phyloP scores from a whole-genome alignment of 2,113 vertebrate species.

The Tragelaphus strepsiceros region DNA sequence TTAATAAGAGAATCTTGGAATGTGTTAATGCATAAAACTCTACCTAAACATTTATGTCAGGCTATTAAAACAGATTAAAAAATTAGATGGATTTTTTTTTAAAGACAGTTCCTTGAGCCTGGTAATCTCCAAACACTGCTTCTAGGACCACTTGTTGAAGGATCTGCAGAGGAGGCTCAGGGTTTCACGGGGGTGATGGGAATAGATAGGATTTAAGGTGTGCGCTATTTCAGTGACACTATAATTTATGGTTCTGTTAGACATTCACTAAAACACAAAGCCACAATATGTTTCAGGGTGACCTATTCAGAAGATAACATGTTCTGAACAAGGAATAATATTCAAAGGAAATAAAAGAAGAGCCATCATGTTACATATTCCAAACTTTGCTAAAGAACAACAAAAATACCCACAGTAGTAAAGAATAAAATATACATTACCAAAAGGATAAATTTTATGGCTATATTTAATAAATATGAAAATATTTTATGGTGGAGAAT shows the following conservation, averaged over 20 bases:
- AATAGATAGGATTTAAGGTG: not conserved
- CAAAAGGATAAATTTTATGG: not conserved
- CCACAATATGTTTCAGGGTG: not conserved
- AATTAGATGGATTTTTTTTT: not conserved
- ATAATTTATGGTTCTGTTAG: not conserved
- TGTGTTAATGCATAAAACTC: not conserved
- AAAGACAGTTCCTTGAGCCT: not conserved
- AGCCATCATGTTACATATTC: not conserved
- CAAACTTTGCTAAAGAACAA: not conserved
- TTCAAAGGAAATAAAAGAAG: not conserved
- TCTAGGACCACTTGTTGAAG: not conserved
- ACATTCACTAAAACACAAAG: not conserved
- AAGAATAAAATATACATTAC: not conserved
- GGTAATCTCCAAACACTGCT: not conserved
- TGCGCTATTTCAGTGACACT: not conserved
- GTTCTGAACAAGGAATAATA: not conserved
- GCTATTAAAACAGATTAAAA: not conserved
- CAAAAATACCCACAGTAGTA: not conserved
- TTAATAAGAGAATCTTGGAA: not conserved
- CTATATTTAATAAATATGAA: not conserved
- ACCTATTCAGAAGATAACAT: not conserved
- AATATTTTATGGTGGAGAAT: not conserved
- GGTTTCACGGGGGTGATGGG: rapidly evolving
- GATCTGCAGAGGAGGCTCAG: not conserved
- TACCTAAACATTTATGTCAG: not conserved